These are phyloP conservation scores for Cyanistes caeruleus DNA, from an alignment of 2,113 vertebrate species.

Conservation along the genomic window DNA sequence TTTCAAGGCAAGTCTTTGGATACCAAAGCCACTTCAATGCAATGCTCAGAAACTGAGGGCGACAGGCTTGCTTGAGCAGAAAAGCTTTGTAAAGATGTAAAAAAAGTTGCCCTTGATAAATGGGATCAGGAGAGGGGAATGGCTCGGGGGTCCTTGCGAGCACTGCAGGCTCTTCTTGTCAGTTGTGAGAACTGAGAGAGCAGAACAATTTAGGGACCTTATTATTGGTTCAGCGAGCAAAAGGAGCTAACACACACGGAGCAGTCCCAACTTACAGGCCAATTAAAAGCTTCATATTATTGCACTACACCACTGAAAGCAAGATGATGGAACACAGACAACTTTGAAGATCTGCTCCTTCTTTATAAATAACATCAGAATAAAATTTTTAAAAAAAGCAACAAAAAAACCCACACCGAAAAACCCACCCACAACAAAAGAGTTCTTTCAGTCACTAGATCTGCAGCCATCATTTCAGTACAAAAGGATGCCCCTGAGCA, in stretches of 20 bases:
- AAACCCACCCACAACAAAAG: background rate
- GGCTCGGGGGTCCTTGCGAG: rapidly evolving
- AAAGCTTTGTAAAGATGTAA: background rate
- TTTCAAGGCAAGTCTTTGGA: background rate
- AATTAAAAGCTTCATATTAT: background rate
- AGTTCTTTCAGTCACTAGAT: background rate
- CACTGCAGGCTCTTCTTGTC: background rate
- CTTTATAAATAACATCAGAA: background rate
- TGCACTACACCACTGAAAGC: background rate
- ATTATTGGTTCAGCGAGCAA: background rate
- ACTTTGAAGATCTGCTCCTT: background rate
- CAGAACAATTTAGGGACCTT: constrained; percentile 3
- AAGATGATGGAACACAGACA: background rate
- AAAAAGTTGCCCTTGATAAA: background rate
- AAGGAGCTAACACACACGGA: background rate
- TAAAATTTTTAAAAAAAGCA: background rate
- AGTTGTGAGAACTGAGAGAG: background rate
- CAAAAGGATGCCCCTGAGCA: background rate
- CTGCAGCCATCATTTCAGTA: background rate
- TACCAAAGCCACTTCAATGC: background rate
- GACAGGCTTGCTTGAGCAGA: background rate
- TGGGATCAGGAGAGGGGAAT: background rate
- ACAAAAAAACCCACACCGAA: background rate
- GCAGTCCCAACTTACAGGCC: background rate
- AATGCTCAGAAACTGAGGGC: background rate